A percentile compares a stretch with the other conserved stretches of the same genome.
phyloP scores from a whole-genome alignment of 2,888 invertebrate species.

The Arrhopalites spinosus region DNA sequence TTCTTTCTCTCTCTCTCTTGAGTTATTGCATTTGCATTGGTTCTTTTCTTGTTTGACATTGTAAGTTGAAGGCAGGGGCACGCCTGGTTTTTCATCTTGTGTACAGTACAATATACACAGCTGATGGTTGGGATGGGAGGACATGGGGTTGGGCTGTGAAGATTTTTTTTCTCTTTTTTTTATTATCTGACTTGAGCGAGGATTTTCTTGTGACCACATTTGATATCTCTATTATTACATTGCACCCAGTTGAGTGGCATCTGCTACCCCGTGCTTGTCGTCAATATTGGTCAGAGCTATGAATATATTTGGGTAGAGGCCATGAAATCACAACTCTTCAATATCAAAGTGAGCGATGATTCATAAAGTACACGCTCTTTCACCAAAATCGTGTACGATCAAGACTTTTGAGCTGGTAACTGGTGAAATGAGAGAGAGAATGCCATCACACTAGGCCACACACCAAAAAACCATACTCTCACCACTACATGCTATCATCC shows the following conservation, averaged over 20 bases:
- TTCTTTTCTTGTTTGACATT: background rate
- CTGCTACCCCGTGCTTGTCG: conserved; percentile 48
- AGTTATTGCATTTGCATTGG: background rate
- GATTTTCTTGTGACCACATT: conserved; percentile 27
- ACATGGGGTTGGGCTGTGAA: background rate
- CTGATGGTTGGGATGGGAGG: background rate
- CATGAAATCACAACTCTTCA: conserved; percentile 41
- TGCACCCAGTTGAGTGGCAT: conserved; percentile 53
- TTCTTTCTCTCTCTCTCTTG: conserved; percentile 18
- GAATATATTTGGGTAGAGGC: conserved; percentile 46
- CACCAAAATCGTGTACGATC: background rate
- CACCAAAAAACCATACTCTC: background rate
- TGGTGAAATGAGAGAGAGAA: background rate
- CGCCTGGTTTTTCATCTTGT: background rate
- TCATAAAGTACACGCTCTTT: conserved; percentile 32
- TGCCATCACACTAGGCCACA: background rate
- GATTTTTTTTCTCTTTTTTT: conserved; percentile 27
- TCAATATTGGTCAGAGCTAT: conserved; percentile 47
- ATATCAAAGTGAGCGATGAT: conserved; percentile 33
- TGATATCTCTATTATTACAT: conserved; percentile 48
- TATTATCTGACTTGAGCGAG: conserved; percentile 28
- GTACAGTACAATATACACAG: background rate
- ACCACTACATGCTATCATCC: no score
- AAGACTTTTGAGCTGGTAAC: background rate
- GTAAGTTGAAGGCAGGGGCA: background rate